Evolutionary conservation across 2,113 vertebrate genomes (phyloP).

Genomic region (Cromileptes altivelis): DNA sequence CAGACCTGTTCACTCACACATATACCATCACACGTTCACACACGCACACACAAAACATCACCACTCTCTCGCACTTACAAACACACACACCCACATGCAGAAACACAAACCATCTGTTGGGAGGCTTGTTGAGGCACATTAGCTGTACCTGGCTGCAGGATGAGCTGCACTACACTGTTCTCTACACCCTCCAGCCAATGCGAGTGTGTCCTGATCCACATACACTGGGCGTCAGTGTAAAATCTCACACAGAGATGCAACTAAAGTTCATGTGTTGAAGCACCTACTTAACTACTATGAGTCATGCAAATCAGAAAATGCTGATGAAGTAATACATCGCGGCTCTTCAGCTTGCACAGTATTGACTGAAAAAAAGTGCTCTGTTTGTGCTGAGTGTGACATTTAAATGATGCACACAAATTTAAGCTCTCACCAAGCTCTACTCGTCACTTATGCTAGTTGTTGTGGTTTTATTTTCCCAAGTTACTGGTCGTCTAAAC

Average conservation of each 20-base stretch:
- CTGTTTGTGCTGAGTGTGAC: not conserved
- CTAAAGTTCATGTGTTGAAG: slow-evolving; percentile 17
- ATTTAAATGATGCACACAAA: not conserved
- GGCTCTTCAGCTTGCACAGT: not conserved
- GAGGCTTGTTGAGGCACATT: slow-evolving; percentile 53
- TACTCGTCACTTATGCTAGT: not conserved
- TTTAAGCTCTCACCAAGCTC: not conserved
- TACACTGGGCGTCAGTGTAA: not conserved
- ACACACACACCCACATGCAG: slow-evolving; percentile 15
- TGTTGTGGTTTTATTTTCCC: not conserved
- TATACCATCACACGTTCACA: not conserved
- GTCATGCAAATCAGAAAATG: not conserved
- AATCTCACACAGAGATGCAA: not conserved
- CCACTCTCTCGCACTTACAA: slow-evolving; percentile 9
- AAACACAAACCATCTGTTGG: slow-evolving; percentile 59
- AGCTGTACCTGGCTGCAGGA: slow-evolving; percentile 46
- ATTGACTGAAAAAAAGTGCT: not conserved
- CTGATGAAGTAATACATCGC: not conserved
- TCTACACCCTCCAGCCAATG: slow-evolving; percentile 2
- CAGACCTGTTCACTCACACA: not conserved
- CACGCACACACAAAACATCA: slow-evolving; percentile 20
- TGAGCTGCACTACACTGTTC: slow-evolving; percentile 27
- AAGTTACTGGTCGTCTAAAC: not conserved
- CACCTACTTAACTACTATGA: slow-evolving; percentile 1
- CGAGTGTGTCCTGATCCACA: slow-evolving; percentile 5